These are phyloP conservation scores for Microplitis manilae DNA, from an alignment of 2,888 invertebrate genomes.

Conservation along the genomic window DNA sequence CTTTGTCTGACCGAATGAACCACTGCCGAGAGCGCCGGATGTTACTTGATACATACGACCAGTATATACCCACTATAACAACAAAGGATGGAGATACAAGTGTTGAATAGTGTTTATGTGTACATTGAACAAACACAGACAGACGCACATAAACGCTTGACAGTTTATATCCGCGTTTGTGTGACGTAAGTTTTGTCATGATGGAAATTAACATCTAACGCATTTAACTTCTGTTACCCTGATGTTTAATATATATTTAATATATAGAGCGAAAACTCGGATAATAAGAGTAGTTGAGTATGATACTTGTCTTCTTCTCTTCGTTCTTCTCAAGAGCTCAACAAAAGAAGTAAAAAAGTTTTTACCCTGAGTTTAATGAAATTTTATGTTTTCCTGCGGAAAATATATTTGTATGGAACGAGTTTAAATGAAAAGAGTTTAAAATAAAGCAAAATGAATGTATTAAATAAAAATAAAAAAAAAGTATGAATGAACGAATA, in stretches of 20 bases:
- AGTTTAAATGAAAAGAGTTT: no score
- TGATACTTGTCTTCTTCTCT: neutral
- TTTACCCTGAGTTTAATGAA: neutral
- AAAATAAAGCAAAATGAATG: no score
- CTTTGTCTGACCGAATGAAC: slow-evolving; percentile 65
- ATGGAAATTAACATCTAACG: neutral
- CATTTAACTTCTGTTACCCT: neutral
- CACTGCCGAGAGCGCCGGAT: slow-evolving; percentile 53
- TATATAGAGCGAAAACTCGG: neutral
- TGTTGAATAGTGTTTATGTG: slow-evolving; percentile 7
- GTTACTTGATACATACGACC: slow-evolving; percentile 35
- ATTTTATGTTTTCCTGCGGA: neutral
- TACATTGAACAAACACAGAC: slow-evolving; percentile 5
- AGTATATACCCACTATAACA: slow-evolving; percentile 45
- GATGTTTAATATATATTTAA: neutral
- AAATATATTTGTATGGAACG: neutral
- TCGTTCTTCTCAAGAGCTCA: neutral
- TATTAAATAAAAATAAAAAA: no score
- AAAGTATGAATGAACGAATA: neutral
- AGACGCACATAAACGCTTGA: neutral
- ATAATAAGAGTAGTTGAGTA: neutral
- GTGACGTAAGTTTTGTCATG: neutral
- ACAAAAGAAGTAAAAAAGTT: neutral
- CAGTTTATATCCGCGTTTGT: neutral
- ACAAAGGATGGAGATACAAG: slow-evolving; percentile 57